Base-by-base conservation (phyloP, 2,888 invertebrate genomes). In the Acanthococcus lagerstroemiae region DNA sequence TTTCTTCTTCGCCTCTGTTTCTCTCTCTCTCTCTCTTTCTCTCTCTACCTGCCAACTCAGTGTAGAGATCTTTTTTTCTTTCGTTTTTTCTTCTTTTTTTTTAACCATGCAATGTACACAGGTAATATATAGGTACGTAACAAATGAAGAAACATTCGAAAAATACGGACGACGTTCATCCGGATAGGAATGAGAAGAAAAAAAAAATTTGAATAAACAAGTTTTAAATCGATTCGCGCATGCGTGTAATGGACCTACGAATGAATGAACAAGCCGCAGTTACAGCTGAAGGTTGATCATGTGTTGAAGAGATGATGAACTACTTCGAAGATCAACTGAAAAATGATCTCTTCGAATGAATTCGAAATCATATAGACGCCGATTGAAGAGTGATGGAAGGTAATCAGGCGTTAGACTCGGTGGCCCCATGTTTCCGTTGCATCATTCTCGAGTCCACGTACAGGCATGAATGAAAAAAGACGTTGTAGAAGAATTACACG, bases 121-220 rank as follows among this genome's bases (percentile, higher is more conserved):
- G 22, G 50, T 21, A 50, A 21, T 50, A 50, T 7, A n/a, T 37
- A 9, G 12, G n/a, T n/a, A 37, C 37, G 37, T 37, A 37, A 37
- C 37, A 37, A 37, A 37, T 37, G 37, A 37, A n/a, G n/a, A n/a
- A 57, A 57, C 57, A 22, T 57, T 44, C 21, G 44, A 5, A 57
- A 19, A 21, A 57, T n/a, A 57, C 21, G 24, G 44, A 57, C 30
- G 44, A 37, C 9, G 17, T 9, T 12, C 17, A 21, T 50, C 17
- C 50, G 19, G 9, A 50, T 50, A 50, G 17, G 15, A 26, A 17
- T 55, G 19, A n/a, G 48, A 3, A 25, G 25, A 48, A 46, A 50
- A 50, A 61, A 26, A 50, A 50, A 61, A 26, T 61, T 61, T 61
- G 61, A 61, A 61, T 61, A 61, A 61, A 61, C 61, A 61, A 48